phyloP scores from a whole-genome alignment of 2,888 invertebrate species.

The Harpalus rubripes region DNA sequence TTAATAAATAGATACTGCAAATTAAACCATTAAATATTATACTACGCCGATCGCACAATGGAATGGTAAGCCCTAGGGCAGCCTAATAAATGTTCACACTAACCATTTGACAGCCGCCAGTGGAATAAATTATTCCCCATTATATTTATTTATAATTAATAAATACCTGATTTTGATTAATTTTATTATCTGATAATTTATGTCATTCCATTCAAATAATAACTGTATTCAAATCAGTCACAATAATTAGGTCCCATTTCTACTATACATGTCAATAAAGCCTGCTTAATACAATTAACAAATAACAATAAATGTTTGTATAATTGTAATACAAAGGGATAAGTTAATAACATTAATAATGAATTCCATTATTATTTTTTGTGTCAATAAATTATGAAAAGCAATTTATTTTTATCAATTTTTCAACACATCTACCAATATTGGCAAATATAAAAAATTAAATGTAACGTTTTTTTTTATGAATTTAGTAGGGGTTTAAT shows the following conservation, averaged over 20 bases:
- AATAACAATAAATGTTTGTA: not conserved
- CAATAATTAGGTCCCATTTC: not conserved
- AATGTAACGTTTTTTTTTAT: no score
- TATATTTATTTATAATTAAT: slow-evolving; percentile 32
- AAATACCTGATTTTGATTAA: slow-evolving; percentile 22
- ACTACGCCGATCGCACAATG: slow-evolving; percentile 8
- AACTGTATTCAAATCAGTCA: not conserved
- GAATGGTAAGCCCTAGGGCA: slow-evolving; percentile 4
- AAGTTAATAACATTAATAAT: no score
- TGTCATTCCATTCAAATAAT: not conserved
- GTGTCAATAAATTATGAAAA: no score
- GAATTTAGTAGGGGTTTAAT: no score
- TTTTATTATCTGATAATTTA: slow-evolving; percentile 32
- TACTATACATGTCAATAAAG: not conserved
- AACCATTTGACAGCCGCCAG: not conserved
- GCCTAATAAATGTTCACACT: slow-evolving; percentile 17
- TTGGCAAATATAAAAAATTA: no score
- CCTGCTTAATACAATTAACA: not conserved
- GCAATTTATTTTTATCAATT: no score
- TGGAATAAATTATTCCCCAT: not conserved
- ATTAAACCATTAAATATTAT: slow-evolving; percentile 38
- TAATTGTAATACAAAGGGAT: not conserved
- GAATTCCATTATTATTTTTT: no score
- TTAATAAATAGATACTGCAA: slow-evolving; percentile 41
- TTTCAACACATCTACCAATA: no score